These are phyloP conservation scores for Drosophila colorata DNA, from an alignment of 2,888 invertebrate genomes.

Conservation along the genomic window DNA sequence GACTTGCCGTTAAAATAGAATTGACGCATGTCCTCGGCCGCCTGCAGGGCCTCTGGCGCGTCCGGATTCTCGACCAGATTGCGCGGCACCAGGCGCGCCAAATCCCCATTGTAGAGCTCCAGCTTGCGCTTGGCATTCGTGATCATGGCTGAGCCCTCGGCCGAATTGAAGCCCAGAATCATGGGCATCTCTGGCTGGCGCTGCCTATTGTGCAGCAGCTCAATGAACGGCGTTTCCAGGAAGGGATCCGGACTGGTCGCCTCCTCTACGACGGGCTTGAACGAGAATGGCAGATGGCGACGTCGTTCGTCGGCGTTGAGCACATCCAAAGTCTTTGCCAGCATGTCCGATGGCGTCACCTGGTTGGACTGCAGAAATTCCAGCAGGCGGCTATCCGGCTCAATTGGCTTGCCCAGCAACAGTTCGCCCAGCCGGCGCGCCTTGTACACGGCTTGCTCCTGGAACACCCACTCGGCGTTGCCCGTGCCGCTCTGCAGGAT, in stretches of 20 bases:
- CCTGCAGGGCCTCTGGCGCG: slow-evolving; percentile 53
- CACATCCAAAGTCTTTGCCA: slow-evolving; percentile 52
- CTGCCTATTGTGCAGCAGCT: slow-evolving; percentile 84
- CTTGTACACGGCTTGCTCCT: slow-evolving; percentile 64
- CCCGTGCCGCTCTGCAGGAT: slow-evolving; percentile 83
- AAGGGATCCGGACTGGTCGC: slow-evolving; percentile 74
- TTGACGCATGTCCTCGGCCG: slow-evolving; percentile 73
- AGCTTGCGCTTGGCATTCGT: slow-evolving; percentile 69
- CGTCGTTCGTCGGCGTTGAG: slow-evolving; percentile 78
- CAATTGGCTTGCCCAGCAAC: slow-evolving; percentile 60
- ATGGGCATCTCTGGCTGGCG: slow-evolving; percentile 85
- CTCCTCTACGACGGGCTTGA: slow-evolving; percentile 82
- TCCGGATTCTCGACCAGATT: slow-evolving; percentile 66
- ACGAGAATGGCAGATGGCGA: slow-evolving; percentile 75
- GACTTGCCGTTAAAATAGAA: slow-evolving; percentile 86
- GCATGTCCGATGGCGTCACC: slow-evolving; percentile 56
- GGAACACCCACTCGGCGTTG: slow-evolving; percentile 83
- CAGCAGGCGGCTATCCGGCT: slow-evolving; percentile 43
- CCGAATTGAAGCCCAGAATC: slow-evolving; percentile 87
- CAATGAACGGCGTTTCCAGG: slow-evolving; percentile 83
- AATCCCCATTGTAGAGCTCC: slow-evolving; percentile 70
- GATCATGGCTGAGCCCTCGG: slow-evolving; percentile 86
- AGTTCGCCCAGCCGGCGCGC: slow-evolving; percentile 74
- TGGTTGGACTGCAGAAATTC: slow-evolving; percentile 70
- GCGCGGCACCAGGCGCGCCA: slow-evolving; percentile 79